Evolutionary conservation across 2,797 vertebrate species (phyloP), one percentile per base, ranked within the genome.

Genomic region (Numenius phaeopus): DNA sequence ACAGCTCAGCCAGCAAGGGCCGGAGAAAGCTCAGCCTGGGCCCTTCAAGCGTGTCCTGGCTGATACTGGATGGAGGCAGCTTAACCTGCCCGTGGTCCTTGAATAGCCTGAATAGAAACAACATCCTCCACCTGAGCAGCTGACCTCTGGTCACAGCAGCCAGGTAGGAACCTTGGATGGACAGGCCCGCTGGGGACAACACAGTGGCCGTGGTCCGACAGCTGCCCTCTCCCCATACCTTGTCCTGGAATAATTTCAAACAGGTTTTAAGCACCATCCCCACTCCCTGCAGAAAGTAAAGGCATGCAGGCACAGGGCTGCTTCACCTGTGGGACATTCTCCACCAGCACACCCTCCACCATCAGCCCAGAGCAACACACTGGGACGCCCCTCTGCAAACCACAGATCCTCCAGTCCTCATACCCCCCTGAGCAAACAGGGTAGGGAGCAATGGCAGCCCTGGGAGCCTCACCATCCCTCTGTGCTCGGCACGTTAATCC

Each of bases 191-290:
- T 32, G 17, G 17, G 27, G 17, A 79, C 70, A 82, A 52, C 15
- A 29, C 0, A 0, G 21, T 46, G 13, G 44, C 54, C 5, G 0
- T 1, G 10, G 30, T n/a, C 52, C 3, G 3, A 18, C 1, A 1
- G 42, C 15, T 15, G 6, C 14, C 12, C 24, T 37, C 59, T 69
- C 32, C 50, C 27, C 21, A 12, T 6, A 8, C 12, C 32, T 44
- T 40, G 4, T 2, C 1, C 13, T 23, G 16, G 34, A 84, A 66
- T 66, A 2, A 40, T 62, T 84, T 90, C 34, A 30, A 82, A 50
- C 9, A 26, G 17, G 27, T 82, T 90, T 93, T 54, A 94, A 93
- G 26, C 49, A 69, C 23, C 12, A 70, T 49, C 11, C 40, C 22
- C 4, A 4, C 8, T 32, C 26, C 27, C 32, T 23, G 26, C 10